Base-by-base conservation (phyloP, 2,113 vertebrate genomes). In the Ifrita kowaldi region DNA sequence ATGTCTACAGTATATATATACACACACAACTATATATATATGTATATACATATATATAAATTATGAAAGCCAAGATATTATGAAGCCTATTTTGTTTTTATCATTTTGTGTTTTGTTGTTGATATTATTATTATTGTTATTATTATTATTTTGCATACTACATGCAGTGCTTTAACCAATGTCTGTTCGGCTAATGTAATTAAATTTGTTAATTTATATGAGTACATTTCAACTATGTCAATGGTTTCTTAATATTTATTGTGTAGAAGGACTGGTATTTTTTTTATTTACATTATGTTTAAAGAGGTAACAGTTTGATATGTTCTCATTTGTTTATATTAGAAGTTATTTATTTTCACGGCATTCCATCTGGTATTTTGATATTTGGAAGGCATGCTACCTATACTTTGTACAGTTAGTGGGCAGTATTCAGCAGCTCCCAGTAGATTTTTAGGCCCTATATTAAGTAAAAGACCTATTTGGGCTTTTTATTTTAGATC, bases 221-320 rank as follows among this genome's bases (percentile, higher is more conserved):
- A 98, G 98, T 98, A 98, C 98, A 98, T 98, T 98, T 98, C 98
- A 98, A 98, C 97, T 98, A 98, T 98, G 98, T 98, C 98, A 98
- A 98, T 98, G 98, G 97, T 98, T 98, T 98, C 98, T 98, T 98
- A 98, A 98, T 98, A 98, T 98, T 98, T 98, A 98, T 98, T 98
- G 97, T 98, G 98, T 98, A 98, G 98, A 98, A 98, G 97, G 98
- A 98, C 97, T 98, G 98, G 98, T 98, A 98, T 98, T 98, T 98
- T 98, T 98, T 98, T 98, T 98, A 98, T 98, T 98, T 98, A 98
- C 98, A 96, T 96, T 98, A 97, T 98, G 98, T 98, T 98, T 97
- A 98, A 98, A 98, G 98, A 98, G 98, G 98, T 98, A 98, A 98
- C 98, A 97, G 97, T 98, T 98, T 98, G 98, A 98, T 98, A 98